phyloP scores from a whole-genome alignment of 92 coral and sea anemone genomes.

The Palythoa grandiflora region DNA sequence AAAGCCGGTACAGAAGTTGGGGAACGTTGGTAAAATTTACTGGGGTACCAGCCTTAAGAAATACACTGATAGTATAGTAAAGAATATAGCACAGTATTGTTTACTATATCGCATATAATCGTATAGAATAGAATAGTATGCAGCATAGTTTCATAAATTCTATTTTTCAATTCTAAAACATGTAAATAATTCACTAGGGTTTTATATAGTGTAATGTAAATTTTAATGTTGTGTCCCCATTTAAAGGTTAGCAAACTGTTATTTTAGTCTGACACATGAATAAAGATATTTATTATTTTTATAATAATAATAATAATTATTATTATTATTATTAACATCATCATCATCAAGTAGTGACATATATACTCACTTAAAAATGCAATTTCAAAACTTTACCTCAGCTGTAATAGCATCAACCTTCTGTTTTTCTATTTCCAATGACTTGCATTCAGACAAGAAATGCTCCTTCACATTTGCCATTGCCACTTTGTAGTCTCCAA shows the following conservation, averaged over 20 bases:
- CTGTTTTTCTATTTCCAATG: conserved; percentile 47
- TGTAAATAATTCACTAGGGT: conserved; percentile 10
- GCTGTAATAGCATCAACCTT: conserved; percentile 41
- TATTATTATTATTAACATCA: background rate
- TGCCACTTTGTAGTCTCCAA: conserved; percentile 33
- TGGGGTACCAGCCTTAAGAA: conserved; percentile 27
- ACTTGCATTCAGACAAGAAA: conserved; percentile 36
- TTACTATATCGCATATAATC: background rate
- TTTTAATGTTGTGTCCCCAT: background rate
- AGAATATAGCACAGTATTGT: conserved; percentile 1
- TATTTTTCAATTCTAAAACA: background rate
- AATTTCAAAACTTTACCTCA: conserved; percentile 33
- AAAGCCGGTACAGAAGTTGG: too few species aligned
- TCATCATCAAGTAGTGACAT: conserved; percentile 10
- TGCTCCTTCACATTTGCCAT: conserved; percentile 24
- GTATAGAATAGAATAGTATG: background rate
- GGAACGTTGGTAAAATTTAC: conserved; percentile 8
- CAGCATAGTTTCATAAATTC: conserved; percentile 6
- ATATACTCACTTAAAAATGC: conserved; percentile 4
- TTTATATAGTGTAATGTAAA: background rate
- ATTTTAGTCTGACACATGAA: conserved; percentile 1
- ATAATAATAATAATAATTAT: background rate
- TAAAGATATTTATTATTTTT: background rate
- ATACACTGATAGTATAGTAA: conserved; percentile 19
- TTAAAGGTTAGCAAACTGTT: background rate